A percentile compares a stretch with the other conserved stretches of the same genome.
phyloP scores from a whole-genome alignment of 2,797 vertebrate species.

The Anolis apletophallus region DNA sequence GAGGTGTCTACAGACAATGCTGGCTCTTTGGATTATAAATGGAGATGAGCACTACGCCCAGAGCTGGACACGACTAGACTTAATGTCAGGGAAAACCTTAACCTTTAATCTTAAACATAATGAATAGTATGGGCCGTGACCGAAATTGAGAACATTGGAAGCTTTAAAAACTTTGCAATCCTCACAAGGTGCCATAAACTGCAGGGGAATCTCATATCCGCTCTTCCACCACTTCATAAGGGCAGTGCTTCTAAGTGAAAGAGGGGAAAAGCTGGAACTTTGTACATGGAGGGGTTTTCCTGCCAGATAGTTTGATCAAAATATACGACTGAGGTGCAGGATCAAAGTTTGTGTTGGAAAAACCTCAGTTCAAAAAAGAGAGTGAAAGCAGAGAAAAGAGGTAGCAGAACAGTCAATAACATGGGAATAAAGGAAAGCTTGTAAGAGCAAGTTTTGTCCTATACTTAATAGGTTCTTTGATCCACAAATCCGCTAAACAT shows the following conservation, averaged over 20 bases:
- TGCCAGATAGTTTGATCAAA: not conserved
- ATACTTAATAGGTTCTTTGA: not conserved
- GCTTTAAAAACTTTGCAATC: not conserved
- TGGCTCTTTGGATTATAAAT: too few species aligned
- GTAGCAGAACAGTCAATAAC: not conserved
- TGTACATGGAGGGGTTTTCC: not conserved
- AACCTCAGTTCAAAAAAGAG: not conserved
- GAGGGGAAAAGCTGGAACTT: not conserved
- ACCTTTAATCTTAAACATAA: not conserved
- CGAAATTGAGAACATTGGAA: not conserved
- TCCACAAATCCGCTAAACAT: not conserved
- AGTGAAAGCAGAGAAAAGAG: not conserved
- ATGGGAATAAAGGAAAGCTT: not conserved
- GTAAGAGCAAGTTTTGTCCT: not conserved
- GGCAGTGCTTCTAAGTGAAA: not conserved
- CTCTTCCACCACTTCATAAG: not conserved
- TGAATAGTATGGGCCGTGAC: not conserved
- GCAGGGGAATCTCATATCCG: not conserved
- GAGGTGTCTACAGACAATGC: too few species aligned
- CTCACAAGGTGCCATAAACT: not conserved
- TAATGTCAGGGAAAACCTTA: too few species aligned
- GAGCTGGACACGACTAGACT: too few species aligned
- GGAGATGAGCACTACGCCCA: too few species aligned
- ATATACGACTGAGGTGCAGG: not conserved
- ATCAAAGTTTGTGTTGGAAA: not conserved